Evolutionary conservation across 1,140 invertebrate genomes (phyloP).

Genomic region (Drosophila tani): DNA sequence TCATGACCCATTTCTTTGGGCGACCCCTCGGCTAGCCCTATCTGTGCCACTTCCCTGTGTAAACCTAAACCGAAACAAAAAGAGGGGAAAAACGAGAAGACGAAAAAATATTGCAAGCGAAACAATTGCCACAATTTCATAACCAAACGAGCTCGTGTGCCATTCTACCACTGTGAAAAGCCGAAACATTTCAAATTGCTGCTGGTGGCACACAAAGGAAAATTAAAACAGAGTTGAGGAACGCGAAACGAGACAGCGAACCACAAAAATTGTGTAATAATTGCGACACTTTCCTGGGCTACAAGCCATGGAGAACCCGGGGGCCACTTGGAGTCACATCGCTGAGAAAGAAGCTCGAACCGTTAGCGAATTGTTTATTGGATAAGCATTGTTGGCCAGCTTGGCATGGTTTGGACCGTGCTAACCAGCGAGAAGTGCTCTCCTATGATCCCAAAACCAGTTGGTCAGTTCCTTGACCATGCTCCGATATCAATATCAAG

Average conservation of each 20-base stretch:
- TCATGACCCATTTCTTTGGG: slow-evolving; percentile 50
- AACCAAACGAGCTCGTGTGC: slow-evolving; percentile 65
- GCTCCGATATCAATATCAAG: slow-evolving; percentile 79
- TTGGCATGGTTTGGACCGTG: slow-evolving; percentile 46
- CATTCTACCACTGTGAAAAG: slow-evolving; percentile 63
- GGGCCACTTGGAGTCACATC: slow-evolving; percentile 18
- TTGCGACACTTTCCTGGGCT: slow-evolving; percentile 69
- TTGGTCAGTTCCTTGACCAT: slow-evolving; percentile 68
- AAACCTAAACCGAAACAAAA: slow-evolving; percentile 36
- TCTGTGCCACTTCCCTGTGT: slow-evolving; percentile 52
- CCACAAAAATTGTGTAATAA: slow-evolving; percentile 76
- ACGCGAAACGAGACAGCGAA: slow-evolving; percentile 27
- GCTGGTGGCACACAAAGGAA: slow-evolving; percentile 50
- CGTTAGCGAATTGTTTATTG: slow-evolving; percentile 43
- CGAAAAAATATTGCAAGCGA: slow-evolving; percentile 57
- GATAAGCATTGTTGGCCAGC: slow-evolving; percentile 51
- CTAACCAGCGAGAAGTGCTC: slow-evolving; percentile 22
- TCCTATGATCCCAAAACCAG: slow-evolving; percentile 55
- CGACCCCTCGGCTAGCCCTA: slow-evolving; percentile 25
- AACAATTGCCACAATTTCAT: slow-evolving; percentile 78
- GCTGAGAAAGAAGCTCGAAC: slow-evolving; percentile 51
- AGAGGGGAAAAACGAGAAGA: slow-evolving; percentile 21
- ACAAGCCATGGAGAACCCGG: slow-evolving; percentile 50
- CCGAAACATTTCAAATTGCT: slow-evolving; percentile 58
- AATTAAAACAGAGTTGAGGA: slow-evolving; percentile 33